Evolutionary conservation across 2,113 vertebrate species (phyloP), one percentile per base, ranked within the genome.

Genomic region (Eolophus roseicapilla): DNA sequence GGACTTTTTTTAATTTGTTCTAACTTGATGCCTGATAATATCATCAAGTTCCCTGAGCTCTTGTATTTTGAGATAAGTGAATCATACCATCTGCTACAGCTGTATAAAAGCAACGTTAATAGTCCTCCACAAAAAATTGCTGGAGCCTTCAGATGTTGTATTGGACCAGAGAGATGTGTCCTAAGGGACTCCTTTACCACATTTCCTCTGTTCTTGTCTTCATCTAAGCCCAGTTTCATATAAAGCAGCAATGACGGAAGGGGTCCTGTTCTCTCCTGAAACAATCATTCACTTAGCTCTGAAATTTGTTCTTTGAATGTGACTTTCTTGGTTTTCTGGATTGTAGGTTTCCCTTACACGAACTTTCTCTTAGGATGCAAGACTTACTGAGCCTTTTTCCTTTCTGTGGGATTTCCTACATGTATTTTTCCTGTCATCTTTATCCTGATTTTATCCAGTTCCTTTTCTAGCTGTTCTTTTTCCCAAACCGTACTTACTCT

Each of bases 1-100:
- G 31, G 47, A 75, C 83, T 96, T 91, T 79, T 93, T 87, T 95
- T 88, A 41, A 92, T 95, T 88, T 97, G 79, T 94, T 94, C 55
- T 74, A 64, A 92, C 77, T 84, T 89, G 65, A 39, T 91, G 80
- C 35, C 21, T 95, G 86, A 79, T 96, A 95, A 94, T 96, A 93
- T 75, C 82, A 88, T 85, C 47, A 68, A 67, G 91, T 95, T 97
- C 88, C 86, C 94, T 63, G 69, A 94, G 86, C 95, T 93, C 92
- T 95, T 95, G 77, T 92, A 84, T 96, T 96, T 91, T 93, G 92
- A 75, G 91, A 39, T 92, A 95, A 93, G 91, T 96, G 95, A 97
- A 97, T 97, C 96, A 97, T 92, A 84, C 95, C 93, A 95, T 96
- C 96, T 95, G 95, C 89, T 96, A 17, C 91, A 94, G 94, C 92